phyloP scores from a whole-genome alignment of 1,140 invertebrate genomes.

The Drosophila neocordata region DNA sequence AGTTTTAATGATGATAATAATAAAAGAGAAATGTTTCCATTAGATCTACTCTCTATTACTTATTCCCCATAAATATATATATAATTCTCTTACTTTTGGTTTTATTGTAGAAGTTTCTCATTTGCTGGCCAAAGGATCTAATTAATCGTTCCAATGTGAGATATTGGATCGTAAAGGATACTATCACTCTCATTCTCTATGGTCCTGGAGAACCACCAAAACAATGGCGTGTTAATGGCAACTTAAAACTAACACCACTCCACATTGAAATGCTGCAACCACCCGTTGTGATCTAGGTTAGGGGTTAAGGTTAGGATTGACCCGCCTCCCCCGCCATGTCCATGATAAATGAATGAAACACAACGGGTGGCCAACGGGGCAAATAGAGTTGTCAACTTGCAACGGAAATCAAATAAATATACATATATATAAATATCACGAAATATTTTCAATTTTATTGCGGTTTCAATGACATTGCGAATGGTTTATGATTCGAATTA shows the following conservation, averaged over 20 bases:
- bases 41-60: too few relatives aligned
- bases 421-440: conserved; percentile 4
- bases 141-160: conserved; percentile 65
- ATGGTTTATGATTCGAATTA: conserved; percentile 71
- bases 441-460: conserved; percentile 25
- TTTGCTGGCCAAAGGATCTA: conserved; percentile 39
- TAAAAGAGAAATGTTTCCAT: too few relatives aligned
- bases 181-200: neutral
- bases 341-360: conserved; percentile 58
- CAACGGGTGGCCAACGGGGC: conserved; percentile 34
- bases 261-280: conserved; percentile 56
- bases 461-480: conserved; percentile 25
- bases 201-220: conserved; percentile 20
- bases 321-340: conserved; percentile 3
- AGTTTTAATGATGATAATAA: too few relatives aligned
- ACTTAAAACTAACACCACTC: conserved; percentile 76
- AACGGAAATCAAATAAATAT: conserved; percentile 23
- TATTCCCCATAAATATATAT: too few relatives aligned
- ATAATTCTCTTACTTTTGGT: neutral
- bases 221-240: conserved; percentile 80
- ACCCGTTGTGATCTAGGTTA: conserved; percentile 67
- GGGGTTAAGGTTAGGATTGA: conserved; percentile 14
- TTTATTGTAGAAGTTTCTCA: conserved; percentile 26
- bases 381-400: conserved; percentile 69
- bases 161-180: conserved; percentile 52